These are phyloP conservation scores for Nyctereutes procyonoides DNA, from an alignment of 2,113 vertebrate species.

Conservation along the genomic window DNA sequence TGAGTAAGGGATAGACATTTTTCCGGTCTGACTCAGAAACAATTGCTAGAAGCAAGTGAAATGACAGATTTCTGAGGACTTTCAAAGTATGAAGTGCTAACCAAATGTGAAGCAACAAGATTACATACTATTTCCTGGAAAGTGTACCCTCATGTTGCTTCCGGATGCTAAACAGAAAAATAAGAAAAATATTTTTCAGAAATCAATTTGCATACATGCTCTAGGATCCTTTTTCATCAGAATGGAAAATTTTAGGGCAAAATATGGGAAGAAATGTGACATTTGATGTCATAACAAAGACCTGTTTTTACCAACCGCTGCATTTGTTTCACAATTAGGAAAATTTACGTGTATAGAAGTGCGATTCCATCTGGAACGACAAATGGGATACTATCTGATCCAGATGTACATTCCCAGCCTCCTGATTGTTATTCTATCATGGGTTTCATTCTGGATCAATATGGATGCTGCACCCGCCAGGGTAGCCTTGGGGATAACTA, in stretches of 20 bases:
- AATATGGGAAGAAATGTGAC: neutral
- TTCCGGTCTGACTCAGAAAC: neutral
- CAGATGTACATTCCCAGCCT: slow-evolving; percentile 97
- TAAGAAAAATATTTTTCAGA: neutral
- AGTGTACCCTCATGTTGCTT: neutral
- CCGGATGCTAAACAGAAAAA: neutral
- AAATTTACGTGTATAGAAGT: slow-evolving; percentile 99
- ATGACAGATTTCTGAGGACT: neutral
- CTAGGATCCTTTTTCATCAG: neutral
- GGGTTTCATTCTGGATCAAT: slow-evolving; percentile 98
- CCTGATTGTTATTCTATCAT: slow-evolving; percentile 95
- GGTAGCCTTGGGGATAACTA: slow-evolving; percentile 98
- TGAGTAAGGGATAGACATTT: neutral
- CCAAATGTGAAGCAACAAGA: slow-evolving; percentile 1
- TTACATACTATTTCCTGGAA: neutral
- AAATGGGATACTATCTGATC: slow-evolving; percentile 99
- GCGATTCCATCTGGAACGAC: slow-evolving; percentile 96
- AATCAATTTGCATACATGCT: neutral
- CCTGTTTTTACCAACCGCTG: neutral
- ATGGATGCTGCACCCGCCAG: slow-evolving; percentile 97
- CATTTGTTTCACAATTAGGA: slow-evolving; percentile 86
- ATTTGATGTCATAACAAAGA: neutral
- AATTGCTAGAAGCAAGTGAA: neutral
- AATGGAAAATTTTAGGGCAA: neutral
- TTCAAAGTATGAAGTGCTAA: neutral